These are phyloP conservation scores for Sebastes dallii DNA, from an alignment of 2,797 vertebrate genomes.

Conservation along the genomic window DNA sequence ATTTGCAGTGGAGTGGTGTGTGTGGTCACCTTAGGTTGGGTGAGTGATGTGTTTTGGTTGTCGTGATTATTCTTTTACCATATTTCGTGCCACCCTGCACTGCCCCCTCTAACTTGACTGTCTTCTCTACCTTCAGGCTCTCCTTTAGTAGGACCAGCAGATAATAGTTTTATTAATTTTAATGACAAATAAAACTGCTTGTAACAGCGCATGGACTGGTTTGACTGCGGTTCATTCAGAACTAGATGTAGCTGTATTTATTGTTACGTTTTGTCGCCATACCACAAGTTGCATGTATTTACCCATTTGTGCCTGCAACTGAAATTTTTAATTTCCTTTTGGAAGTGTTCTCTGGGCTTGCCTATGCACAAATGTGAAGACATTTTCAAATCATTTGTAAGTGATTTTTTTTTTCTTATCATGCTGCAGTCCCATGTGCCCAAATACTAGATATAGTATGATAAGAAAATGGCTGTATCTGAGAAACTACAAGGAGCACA, in stretches of 20 bases:
- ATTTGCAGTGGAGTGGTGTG: background rate
- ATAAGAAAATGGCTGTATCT: too few species aligned
- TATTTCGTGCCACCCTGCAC: background rate
- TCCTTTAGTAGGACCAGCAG: background rate
- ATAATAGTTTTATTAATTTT: background rate
- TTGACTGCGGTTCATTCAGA: too few species aligned
- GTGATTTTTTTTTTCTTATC: too few species aligned
- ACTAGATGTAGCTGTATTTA: too few species aligned
- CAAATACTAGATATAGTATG: too few species aligned
- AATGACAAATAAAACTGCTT: background rate
- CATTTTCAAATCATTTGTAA: too few species aligned
- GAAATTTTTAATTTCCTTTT: too few species aligned
- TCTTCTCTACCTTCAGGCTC: background rate
- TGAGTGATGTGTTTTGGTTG: background rate
- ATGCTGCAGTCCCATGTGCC: too few species aligned
- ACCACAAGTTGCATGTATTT: background rate
- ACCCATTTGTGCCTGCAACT: background rate
- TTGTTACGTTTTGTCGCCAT: background rate
- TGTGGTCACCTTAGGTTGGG: background rate
- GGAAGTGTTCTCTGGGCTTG: too few species aligned
- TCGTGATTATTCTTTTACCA: background rate
- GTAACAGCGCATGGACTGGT: background rate
- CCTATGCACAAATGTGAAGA: fast-evolving
- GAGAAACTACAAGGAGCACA: too few species aligned
- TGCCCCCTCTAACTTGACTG: background rate